Base-by-base conservation (phyloP, 1,140 invertebrate genomes). In the Formica exsecta region DNA sequence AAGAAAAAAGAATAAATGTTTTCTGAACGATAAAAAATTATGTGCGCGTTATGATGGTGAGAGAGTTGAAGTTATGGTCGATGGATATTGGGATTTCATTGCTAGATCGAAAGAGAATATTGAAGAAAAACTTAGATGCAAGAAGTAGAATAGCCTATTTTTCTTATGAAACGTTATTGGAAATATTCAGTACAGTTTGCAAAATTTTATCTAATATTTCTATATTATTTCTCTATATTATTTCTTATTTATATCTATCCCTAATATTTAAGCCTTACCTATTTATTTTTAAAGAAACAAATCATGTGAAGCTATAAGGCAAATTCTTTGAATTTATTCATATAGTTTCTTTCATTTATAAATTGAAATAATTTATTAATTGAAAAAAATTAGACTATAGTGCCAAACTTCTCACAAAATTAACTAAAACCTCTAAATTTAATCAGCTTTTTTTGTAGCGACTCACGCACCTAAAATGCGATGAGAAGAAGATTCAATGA, bases 21-120 rank as follows among this genome's bases (percentile, higher is more conserved):
- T 32, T 38, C 59, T 29, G 19, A 77, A 65, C 38, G 25, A 61
- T 36, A 65, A 77, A 77, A 76, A 77, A 77, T 77, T n/a, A 48
- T 65, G 22, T 54, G 32, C 44, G 38, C 32, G 32, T 59, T 51
- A 68, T 44, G 22, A 41, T 16, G 19, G 38, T 65, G 38, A 65
- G 75, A 77, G 41, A 77, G 41, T 64, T 48, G 25, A 64, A 64
- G 3, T 64, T 75, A 57, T 29, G 16, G 29, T 38, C 29, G 41
- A 65, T 22, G 41, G 59, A 32, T 48, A 65, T 3, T 0, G 36
- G 22, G 41, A 29, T 65, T 77, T 77, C 16, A 77, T 65, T 77
- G 59, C 19, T 44, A 6, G 1, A 64, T 25, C 38, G 38, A 64
- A 61, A 74, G 19, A 54, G 68, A 16, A 41, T n/a, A 51, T 51